These are phyloP conservation scores for Beris chalybata DNA, from an alignment of 2,888 invertebrate species.

Conservation along the genomic window DNA sequence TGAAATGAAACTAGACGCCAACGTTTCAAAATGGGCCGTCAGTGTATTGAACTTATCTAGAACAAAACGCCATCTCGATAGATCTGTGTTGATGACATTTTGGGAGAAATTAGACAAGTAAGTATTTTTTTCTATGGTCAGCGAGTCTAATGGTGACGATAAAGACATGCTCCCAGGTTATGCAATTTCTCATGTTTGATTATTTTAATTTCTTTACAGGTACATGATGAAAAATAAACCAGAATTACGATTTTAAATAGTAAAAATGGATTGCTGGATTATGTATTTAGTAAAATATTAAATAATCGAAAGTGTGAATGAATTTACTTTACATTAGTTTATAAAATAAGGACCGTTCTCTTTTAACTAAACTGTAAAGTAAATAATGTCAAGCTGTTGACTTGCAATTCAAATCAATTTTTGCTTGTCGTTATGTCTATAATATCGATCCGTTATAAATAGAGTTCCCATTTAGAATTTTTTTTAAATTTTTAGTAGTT, in stretches of 20 bases:
- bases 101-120: conserved; percentile 97
- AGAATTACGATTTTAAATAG: conserved; percentile 50
- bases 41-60: conserved; percentile 88
- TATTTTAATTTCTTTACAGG: conserved; percentile 44
- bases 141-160: conserved; percentile 14
- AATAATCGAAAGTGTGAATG: too few relatives aligned
- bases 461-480: too few relatives aligned
- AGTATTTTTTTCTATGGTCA: conserved; percentile 42
- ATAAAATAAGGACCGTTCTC: too few relatives aligned
- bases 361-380: too few relatives aligned
- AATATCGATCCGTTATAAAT: too few relatives aligned
- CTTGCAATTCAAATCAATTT: too few relatives aligned
- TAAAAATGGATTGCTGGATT: too few relatives aligned
- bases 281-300: too few relatives aligned
- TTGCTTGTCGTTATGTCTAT: too few relatives aligned
- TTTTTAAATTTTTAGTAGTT: too few relatives aligned
- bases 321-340: too few relatives aligned
- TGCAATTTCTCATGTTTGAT: background rate
- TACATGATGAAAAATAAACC: conserved; percentile 56
- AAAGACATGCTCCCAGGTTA: background rate
- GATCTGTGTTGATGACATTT: conserved; percentile 92
- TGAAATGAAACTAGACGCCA: conserved; percentile 91
- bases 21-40: conserved; percentile 97
- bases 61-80: conserved; percentile 93
- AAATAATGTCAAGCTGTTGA: too few relatives aligned